A percentile compares a stretch with the other conserved stretches of the same genome.
Evolutionary conservation across 2,113 vertebrate genomes (phyloP).

Genomic region (Microcebus jonahi): DNA sequence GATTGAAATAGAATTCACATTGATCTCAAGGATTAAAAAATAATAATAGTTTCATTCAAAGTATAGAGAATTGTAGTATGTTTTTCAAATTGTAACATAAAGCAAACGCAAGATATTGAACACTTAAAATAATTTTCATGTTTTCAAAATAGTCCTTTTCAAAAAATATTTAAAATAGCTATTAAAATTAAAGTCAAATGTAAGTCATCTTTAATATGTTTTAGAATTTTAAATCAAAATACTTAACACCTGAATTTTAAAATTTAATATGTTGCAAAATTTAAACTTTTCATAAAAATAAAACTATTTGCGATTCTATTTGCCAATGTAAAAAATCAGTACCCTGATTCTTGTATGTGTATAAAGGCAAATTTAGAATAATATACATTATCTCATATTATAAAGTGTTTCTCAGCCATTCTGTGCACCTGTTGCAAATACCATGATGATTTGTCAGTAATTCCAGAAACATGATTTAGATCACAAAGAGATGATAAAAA

Average conservation of each 20-base stretch:
- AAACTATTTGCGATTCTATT: background rate
- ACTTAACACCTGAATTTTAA: background rate
- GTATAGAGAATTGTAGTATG: background rate
- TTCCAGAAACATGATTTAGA: constrained; percentile 3
- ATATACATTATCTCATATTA: background rate
- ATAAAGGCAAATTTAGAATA: background rate
- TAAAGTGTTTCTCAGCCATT: background rate
- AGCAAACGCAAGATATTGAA: background rate
- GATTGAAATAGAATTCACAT: background rate
- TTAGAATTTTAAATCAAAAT: constrained; percentile 22
- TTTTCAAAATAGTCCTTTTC: constrained; percentile 14
- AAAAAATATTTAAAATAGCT: background rate
- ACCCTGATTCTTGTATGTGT: background rate
- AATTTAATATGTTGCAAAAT: background rate
- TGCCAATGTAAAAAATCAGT: background rate
- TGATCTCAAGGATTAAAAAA: background rate
- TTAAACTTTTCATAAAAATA: background rate
- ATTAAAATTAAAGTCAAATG: background rate
- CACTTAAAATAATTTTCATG: background rate
- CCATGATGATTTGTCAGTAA: background rate
- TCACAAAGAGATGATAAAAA: background rate
- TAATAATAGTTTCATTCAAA: background rate
- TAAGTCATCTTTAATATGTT: constrained; percentile 14
- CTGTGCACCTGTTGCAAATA: background rate
- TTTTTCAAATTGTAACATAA: constrained; percentile 13